Percentiles rank a stretch among this genome's conserved stretches.
phyloP scores from a whole-genome alignment of 1,140 invertebrate species.

The Belonocnema kinseyi region DNA sequence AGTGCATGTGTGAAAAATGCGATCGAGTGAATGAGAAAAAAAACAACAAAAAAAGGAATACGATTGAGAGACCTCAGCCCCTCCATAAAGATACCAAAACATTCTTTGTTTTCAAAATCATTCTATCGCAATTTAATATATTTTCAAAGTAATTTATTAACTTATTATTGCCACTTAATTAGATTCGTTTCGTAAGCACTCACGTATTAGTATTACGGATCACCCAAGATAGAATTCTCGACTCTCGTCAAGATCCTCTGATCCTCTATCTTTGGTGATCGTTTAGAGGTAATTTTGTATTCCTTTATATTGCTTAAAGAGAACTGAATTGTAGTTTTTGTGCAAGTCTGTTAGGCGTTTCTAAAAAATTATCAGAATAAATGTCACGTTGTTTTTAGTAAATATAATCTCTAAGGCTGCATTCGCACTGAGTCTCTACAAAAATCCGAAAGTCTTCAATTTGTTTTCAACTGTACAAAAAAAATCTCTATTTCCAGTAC shows the following conservation, averaged over 20 bases:
- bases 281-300: constrained; percentile 61
- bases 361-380: neutral
- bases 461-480: neutral
- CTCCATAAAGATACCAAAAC: constrained; percentile 54
- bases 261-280: constrained; percentile 43
- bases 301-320: constrained; percentile 50
- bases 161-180: constrained; percentile 46
- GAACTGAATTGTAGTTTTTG: constrained; percentile 33
- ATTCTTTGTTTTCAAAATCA: constrained; percentile 54
- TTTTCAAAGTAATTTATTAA: constrained; percentile 55
- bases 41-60: constrained; percentile 36
- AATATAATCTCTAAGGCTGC: neutral
- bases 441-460: neutral
- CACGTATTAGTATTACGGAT: constrained; percentile 48
- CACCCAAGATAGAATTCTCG: neutral
- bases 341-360: neutral
- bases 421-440: neutral
- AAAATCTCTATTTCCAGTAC: neutral
- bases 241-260: constrained; percentile 8
- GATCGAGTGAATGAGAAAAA: constrained; percentile 38
- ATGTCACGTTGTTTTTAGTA: constrained; percentile 4
- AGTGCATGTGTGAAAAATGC: constrained; percentile 50
- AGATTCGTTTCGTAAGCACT: constrained; percentile 46
- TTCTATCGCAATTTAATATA: constrained; percentile 54
- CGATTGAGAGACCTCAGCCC: constrained; percentile 39